Percentiles rank a stretch among this genome's conserved stretches.
Evolutionary conservation across 2,888 invertebrate species (phyloP).

Genomic region (Drosophila kuntzei): DNA sequence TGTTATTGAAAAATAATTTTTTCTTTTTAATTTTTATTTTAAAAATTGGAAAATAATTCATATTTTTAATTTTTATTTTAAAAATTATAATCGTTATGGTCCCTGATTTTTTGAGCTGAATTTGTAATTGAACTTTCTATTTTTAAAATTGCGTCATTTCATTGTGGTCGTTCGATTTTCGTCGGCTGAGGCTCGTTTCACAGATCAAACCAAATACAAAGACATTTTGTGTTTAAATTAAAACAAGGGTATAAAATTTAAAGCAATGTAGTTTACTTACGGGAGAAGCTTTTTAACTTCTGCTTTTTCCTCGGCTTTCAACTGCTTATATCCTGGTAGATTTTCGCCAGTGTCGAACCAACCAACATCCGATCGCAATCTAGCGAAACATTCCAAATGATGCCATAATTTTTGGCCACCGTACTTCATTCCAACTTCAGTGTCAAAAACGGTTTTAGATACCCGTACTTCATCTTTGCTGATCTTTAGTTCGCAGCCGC

Average conservation of each 20-base stretch:
- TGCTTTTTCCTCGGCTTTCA: slow-evolving; percentile 90
- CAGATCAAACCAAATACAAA: no score
- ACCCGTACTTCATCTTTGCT: slow-evolving; percentile 90
- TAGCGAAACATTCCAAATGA: slow-evolving; percentile 95
- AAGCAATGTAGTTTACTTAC: slow-evolving; percentile 85
- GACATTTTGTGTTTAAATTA: no score
- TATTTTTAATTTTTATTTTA: no score
- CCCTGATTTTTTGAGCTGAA: no score
- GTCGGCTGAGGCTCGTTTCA: no score
- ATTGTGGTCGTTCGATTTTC: no score
- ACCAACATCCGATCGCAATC: slow-evolving; percentile 89
- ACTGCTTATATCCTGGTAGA: slow-evolving; percentile 91
- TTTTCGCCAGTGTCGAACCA: slow-evolving; percentile 90
- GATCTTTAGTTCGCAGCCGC: slow-evolving; percentile 94
- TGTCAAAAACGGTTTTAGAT: slow-evolving; percentile 93
- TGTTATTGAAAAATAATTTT: no score
- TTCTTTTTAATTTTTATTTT: no score
- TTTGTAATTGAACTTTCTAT: no score
- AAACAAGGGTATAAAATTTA: not conserved
- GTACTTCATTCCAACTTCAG: slow-evolving; percentile 91
- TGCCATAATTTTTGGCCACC: slow-evolving; percentile 96
- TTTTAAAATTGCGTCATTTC: no score
- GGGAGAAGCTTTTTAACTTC: slow-evolving; percentile 88
- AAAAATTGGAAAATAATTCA: no score
- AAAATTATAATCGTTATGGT: no score